phyloP scores from a whole-genome alignment of 2,888 invertebrate genomes.

The Caenorhabditis wallacei region DNA sequence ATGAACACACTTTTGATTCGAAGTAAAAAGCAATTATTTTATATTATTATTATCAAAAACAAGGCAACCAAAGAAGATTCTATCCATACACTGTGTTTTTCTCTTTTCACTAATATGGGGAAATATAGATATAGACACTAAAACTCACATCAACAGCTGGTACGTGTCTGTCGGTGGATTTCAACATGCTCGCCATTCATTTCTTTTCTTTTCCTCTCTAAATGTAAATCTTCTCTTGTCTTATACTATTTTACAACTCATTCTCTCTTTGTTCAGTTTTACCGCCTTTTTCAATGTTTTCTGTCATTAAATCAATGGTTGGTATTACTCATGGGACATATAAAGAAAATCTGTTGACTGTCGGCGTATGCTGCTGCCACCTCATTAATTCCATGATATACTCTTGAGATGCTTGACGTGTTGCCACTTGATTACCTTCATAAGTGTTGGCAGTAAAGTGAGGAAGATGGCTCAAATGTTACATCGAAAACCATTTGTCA shows the following conservation, averaged over 20 bases:
- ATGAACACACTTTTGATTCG: not conserved
- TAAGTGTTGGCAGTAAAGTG: conserved; percentile 53
- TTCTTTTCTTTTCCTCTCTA: not conserved
- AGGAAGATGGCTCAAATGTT: conserved; percentile 58
- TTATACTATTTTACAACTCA: conserved; percentile 43
- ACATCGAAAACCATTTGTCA: conserved; percentile 61
- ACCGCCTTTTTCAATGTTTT: not conserved
- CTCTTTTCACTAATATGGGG: not conserved
- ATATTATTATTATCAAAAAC: not conserved
- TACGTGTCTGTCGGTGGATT: not conserved
- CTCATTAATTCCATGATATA: conserved; percentile 68
- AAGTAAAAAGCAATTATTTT: conserved; percentile 3
- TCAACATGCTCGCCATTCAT: conserved; percentile 6
- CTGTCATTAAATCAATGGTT: conserved; percentile 36
- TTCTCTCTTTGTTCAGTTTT: not conserved
- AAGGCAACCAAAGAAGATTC: not conserved
- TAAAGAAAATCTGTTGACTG: conserved; percentile 48
- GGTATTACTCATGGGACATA: conserved; percentile 4
- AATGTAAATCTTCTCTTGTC: not conserved
- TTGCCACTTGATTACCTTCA: conserved; percentile 69
- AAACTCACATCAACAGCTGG: conserved; percentile 11
- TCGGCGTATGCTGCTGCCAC: conserved; percentile 61
- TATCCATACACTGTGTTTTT: not conserved
- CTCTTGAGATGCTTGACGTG: conserved; percentile 63
- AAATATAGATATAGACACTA: not conserved